Base-by-base conservation (phyloP, 2,797 vertebrate species). In the Antrozous pallidus region DNA sequence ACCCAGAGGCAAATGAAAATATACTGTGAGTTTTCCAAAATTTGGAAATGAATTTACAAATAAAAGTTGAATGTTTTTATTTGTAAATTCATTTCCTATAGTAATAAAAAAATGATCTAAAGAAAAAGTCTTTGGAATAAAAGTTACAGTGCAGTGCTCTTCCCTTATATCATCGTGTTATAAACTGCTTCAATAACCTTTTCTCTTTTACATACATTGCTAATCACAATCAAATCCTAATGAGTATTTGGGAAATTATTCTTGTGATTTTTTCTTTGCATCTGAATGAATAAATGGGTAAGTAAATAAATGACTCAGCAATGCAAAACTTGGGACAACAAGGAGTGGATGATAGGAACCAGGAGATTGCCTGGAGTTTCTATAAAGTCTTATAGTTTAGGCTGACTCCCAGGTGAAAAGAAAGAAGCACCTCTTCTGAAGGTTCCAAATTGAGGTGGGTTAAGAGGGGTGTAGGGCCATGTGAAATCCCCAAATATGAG, bases 211-310 rank as follows among this genome's bases (percentile, higher is more conserved):
- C 22, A 91, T 81, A 12, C 24, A 75, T 58, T 49, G 6, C 11
- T 79, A 65, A 63, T 81, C 49, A 85, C 18, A 91, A 31, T 80
- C 8, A 73, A 73, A 89, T 78, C 11, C 67, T 85, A 69, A 40
- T 12, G 82, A 5, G 31, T 17, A 22, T 83, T 31, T 70, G 20
- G 9, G 33, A 71, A 84, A 86, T 90, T 54, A 90, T 86, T 90
- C 38, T 61, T 56, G 24, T 73, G n/a, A 92, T 81, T 81, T 88
- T 75, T 88, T 69, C 63, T 95, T 90, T 96, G 28, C 17, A 63
- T 61, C 31, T 73, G 42, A 90, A 74, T 75, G 22, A 54, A 61
- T 88, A 47, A 70, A 3, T 67, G 51, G 11, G 24, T 74, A 26
- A 56, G 45, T 78, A 58, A 42, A 45, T 54, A 85, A 90, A 45